Evolutionary conservation across 2,113 vertebrate species (phyloP).

Genomic region (Argyrosomus japonicus): DNA sequence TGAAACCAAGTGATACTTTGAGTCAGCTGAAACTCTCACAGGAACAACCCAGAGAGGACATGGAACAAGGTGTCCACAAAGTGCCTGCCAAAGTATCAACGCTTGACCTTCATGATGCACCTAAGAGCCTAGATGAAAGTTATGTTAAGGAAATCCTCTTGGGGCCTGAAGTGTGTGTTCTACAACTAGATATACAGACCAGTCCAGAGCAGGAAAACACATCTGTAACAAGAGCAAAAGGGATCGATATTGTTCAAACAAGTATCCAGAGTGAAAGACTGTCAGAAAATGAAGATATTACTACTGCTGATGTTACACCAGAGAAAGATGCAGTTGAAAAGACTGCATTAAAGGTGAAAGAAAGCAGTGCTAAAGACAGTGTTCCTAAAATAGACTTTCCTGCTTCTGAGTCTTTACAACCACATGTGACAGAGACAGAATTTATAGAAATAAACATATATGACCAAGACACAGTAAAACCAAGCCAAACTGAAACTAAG

Average conservation of each 20-base stretch:
- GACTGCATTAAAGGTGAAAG: neutral
- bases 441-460: conserved; percentile 37
- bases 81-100: neutral
- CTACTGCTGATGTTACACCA: neutral
- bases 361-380: neutral
- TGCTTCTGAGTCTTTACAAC: neutral
- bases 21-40: conserved; percentile 3
- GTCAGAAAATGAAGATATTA: neutral
- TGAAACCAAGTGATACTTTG: neutral
- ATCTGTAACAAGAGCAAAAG: neutral
- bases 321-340: neutral
- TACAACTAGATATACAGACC: conserved; percentile 36
- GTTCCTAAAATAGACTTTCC: conserved; percentile 2
- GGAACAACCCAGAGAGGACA: neutral
- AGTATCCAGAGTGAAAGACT: neutral
- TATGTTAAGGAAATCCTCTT: neutral
- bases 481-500: conserved; percentile 4
- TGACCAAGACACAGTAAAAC: conserved; percentile 10
- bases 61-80: neutral
- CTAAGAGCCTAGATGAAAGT: neutral
- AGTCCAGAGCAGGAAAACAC: neutral
- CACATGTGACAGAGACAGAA: conserved; percentile 21
- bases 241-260: conserved; percentile 1
- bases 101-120: neutral
- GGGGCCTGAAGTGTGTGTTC: neutral